Percentiles rank a stretch among this genome's conserved stretches.
Conservation (phyloP, 1,140 invertebrate genomes). For the Patella vulgata region DNA sequence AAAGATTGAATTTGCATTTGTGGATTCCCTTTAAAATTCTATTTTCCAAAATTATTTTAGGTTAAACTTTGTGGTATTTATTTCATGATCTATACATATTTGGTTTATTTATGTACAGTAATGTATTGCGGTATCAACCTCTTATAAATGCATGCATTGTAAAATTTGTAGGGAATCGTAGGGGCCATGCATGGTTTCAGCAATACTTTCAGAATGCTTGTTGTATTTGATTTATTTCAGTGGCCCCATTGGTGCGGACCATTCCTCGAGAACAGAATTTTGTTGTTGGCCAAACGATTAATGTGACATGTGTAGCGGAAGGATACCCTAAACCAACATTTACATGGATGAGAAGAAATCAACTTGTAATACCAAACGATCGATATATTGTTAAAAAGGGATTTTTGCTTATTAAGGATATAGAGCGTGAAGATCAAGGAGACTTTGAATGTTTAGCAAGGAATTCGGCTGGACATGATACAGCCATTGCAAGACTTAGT, state of each 20-base stretch:
- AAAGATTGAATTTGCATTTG: no score
- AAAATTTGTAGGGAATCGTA: no score
- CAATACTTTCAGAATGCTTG: no score
- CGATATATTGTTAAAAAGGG: conserved; percentile 39
- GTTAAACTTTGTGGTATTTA: no score
- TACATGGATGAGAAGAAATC: conserved; percentile 50
- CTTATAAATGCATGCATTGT: no score
- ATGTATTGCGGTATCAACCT: no score
- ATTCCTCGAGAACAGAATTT: conserved; percentile 60
- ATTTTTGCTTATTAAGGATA: conserved; percentile 42
- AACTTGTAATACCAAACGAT: conserved; percentile 38
- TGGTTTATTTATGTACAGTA: no score
- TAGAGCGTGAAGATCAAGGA: conserved; percentile 56
- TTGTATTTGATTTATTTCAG: conserved; percentile 47
- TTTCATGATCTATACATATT: no score
- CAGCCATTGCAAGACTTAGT: conserved; percentile 39
- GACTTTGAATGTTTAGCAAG: conserved; percentile 59
- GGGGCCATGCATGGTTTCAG: no score
- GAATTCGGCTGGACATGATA: conserved; percentile 57
- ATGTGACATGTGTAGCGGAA: conserved; percentile 48
- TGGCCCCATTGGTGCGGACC: conserved; percentile 63
- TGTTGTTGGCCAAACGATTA: conserved; percentile 43
- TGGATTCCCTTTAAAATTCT: no score
- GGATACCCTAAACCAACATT: conserved; percentile 55
- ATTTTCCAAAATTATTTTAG: no score